Percentiles rank a stretch among this genome's conserved stretches.
Evolutionary conservation across 2,888 invertebrate genomes (phyloP).

Genomic region (Eupithecia dodoneata): DNA sequence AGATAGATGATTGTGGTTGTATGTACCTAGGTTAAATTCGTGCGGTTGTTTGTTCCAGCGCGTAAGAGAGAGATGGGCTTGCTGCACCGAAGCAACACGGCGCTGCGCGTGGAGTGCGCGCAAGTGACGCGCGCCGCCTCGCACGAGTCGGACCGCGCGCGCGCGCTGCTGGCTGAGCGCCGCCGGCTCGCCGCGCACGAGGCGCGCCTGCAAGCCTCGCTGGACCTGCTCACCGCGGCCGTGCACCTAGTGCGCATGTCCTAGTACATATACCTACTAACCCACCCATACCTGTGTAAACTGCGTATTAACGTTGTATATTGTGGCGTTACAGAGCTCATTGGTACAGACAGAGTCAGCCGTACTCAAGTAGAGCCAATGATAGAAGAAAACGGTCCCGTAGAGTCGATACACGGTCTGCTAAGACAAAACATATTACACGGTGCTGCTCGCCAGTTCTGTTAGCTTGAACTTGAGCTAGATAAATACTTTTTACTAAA

Average conservation of each 20-base stretch:
- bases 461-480: too few species aligned
- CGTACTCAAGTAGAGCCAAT: too few species aligned
- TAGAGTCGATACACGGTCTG: too few species aligned
- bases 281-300: not conserved
- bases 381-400: too few species aligned
- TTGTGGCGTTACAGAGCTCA: not conserved
- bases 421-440: too few species aligned
- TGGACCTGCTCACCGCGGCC: slow-evolving; percentile 47
- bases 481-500: too few species aligned
- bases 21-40: not conserved
- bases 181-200: slow-evolving; percentile 66
- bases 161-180: slow-evolving; percentile 69
- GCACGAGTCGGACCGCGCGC: slow-evolving; percentile 67
- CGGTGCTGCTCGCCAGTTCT: too few species aligned
- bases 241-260: not conserved
- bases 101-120: slow-evolving; percentile 77
- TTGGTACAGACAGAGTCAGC: not conserved
- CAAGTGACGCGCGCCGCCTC: slow-evolving; percentile 77
- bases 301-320: not conserved
- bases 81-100: slow-evolving; percentile 74
- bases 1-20: not conserved
- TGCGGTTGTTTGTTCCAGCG: slow-evolving; percentile 63
- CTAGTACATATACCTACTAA: not conserved
- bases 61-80: slow-evolving; percentile 75
- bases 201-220: slow-evolving; percentile 52